These are phyloP conservation scores for Drosophila serrata DNA, from an alignment of 1,140 invertebrate species.

Conservation along the genomic window DNA sequence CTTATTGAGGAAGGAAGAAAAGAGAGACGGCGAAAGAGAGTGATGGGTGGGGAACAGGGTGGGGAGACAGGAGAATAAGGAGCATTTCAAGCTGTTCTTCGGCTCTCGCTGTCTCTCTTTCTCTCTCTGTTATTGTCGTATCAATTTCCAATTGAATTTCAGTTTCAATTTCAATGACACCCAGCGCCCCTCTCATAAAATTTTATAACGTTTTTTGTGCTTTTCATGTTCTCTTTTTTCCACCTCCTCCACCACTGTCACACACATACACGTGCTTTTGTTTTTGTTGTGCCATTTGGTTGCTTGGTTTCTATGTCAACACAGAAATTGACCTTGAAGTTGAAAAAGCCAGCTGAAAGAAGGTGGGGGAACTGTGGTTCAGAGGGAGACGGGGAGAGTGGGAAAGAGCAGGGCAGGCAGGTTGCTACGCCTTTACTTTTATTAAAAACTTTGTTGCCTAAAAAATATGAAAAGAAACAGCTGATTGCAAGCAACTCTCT, in stretches of 20 bases:
- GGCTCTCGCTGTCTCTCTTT: slow-evolving; percentile 9
- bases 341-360: slow-evolving; percentile 13
- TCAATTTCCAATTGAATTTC: slow-evolving; percentile 70
- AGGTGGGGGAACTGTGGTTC: background rate
- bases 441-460: slow-evolving; percentile 35
- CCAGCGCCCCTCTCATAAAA: slow-evolving; percentile 22
- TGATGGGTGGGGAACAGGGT: background rate
- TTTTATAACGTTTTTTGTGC: slow-evolving; percentile 39
- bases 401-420: background rate
- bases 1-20: slow-evolving; percentile 57
- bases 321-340: slow-evolving; percentile 73
- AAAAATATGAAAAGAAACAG: slow-evolving; percentile 44
- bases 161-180: slow-evolving; percentile 60
- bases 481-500: slow-evolving; percentile 50
- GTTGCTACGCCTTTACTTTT: slow-evolving; percentile 29
- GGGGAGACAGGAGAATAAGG: background rate
- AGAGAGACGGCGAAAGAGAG: slow-evolving; percentile 24
- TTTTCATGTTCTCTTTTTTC: slow-evolving; percentile 13
- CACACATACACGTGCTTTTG: slow-evolving; percentile 47
- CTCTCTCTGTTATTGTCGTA: slow-evolving; percentile 39
- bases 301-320: slow-evolving; percentile 79
- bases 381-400: background rate
- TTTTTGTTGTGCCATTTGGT: slow-evolving; percentile 44
- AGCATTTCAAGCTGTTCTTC: slow-evolving; percentile 7
- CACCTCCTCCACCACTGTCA: slow-evolving; percentile 2